These are phyloP conservation scores for Crocuta crocuta DNA, from an alignment of 2,113 vertebrate genomes.

Conservation along the genomic window DNA sequence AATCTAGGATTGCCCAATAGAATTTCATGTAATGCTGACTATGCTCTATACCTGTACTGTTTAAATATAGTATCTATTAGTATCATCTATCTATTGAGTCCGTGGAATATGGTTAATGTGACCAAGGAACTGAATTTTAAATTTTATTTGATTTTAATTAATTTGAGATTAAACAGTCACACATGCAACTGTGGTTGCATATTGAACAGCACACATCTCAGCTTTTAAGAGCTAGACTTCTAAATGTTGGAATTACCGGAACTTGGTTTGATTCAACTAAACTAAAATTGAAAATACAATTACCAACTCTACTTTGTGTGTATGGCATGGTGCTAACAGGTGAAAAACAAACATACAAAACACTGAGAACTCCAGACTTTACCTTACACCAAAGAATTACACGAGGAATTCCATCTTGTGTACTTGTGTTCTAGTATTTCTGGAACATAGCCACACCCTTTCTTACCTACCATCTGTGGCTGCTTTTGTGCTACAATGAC, in stretches of 20 bases:
- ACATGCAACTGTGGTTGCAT: neutral
- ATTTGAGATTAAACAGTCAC: conserved; percentile 6
- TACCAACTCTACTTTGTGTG: neutral
- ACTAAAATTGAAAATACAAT: conserved; percentile 23
- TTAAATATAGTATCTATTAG: conserved; percentile 23
- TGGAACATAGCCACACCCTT: neutral
- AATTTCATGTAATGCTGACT: neutral
- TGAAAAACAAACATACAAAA: neutral
- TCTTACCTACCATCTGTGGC: neutral
- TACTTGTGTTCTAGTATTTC: no score
- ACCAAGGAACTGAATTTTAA: conserved; percentile 4
- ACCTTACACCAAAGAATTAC: neutral
- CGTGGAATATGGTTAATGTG: neutral
- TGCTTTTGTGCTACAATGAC: neutral
- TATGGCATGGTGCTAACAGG: neutral
- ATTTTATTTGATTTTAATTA: conserved; percentile 60
- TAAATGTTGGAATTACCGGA: neutral
- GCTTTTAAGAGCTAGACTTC: neutral
- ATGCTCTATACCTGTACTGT: neutral
- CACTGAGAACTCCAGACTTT: neutral
- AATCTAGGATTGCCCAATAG: neutral
- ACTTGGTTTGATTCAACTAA: neutral
- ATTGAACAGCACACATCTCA: neutral
- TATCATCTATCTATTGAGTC: neutral
- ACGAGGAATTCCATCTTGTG: no score